A percentile compares a stretch with the other conserved stretches of the same genome.
These are phyloP conservation scores for Drosophila orena DNA, from an alignment of 1,140 invertebrate genomes.

Conservation along the genomic window DNA sequence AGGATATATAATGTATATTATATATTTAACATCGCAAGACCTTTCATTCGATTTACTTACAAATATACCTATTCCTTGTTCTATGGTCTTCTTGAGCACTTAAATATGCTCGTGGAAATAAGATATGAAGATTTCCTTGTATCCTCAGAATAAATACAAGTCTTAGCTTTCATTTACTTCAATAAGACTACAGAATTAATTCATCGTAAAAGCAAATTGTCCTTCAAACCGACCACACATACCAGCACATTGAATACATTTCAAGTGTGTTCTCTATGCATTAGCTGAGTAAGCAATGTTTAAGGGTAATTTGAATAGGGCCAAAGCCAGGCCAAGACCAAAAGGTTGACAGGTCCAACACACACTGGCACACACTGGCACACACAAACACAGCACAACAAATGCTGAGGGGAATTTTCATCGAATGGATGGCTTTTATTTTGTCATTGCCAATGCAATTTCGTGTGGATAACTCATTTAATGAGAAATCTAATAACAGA, in stretches of 20 bases:
- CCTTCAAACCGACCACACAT: constrained; percentile 15
- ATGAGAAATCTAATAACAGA: constrained; percentile 73
- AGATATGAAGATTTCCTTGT: neutral
- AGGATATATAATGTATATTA: no score
- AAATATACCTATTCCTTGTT: neutral
- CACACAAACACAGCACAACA: neutral
- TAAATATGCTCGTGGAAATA: constrained; percentile 21
- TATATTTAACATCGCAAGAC: neutral
- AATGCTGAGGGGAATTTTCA: constrained; percentile 50
- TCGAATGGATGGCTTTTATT: constrained; percentile 68
- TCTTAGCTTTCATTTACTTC: constrained; percentile 30
- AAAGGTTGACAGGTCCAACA: constrained; percentile 13
- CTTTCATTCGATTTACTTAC: neutral
- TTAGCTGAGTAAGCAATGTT: constrained; percentile 59
- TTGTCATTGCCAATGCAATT: constrained; percentile 53
- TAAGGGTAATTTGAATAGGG: constrained; percentile 70
- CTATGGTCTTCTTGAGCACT: neutral
- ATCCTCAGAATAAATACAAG: neutral
- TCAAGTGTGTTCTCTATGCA: constrained; percentile 12
- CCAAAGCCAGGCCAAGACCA: constrained; percentile 15
- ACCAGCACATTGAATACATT: constrained; percentile 12
- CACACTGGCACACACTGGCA: neutral
- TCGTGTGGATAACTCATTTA: constrained; percentile 74
- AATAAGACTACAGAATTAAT: constrained; percentile 46
- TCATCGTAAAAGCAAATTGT: constrained; percentile 49